Evolutionary conservation across 64 coral and sea anemone genomes (phyloP).

Genomic region (Hydrozoanthus tunicans): DNA sequence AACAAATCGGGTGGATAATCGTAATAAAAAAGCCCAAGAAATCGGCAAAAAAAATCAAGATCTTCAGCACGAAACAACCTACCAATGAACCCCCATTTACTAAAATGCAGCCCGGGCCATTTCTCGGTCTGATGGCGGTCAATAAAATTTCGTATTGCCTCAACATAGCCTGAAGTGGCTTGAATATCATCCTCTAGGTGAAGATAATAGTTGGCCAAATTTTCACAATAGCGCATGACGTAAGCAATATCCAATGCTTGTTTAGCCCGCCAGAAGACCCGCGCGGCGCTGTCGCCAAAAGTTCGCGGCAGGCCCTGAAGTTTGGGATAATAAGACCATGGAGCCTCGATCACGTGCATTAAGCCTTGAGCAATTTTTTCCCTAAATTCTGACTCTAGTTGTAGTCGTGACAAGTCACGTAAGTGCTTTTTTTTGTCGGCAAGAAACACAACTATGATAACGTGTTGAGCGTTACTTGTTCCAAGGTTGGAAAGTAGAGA

Average conservation of each 20-base stretch:
- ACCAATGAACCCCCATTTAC: slow-evolving; percentile 19
- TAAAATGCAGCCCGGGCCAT: slow-evolving; percentile 24
- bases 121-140: not conserved
- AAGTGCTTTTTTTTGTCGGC: slow-evolving; percentile 18
- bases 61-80: slow-evolving; percentile 22
- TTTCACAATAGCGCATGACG: slow-evolving; percentile 43
- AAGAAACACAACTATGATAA: slow-evolving; percentile 39
- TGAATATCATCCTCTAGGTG: slow-evolving; percentile 45
- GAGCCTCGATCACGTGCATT: slow-evolving; percentile 37
- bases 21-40: slow-evolving; percentile 8
- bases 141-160: slow-evolving; percentile 11
- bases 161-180: slow-evolving; percentile 11
- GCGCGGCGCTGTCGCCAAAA: slow-evolving; percentile 1
- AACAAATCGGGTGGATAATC: slow-evolving; percentile 32
- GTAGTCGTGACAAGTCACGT: not conserved
- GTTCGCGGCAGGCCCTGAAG: slow-evolving; percentile 16
- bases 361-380: not conserved
- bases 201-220: slow-evolving; percentile 21
- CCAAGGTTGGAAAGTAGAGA: slow-evolving; percentile 26
- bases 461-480: not conserved
- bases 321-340: slow-evolving; percentile 7
- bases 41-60: slow-evolving; percentile 31
- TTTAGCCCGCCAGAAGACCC: slow-evolving; percentile 35
- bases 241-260: slow-evolving; percentile 36
- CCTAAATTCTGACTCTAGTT: slow-evolving; percentile 8